Conservation (phyloP, 2,888 invertebrate genomes). For the Athalia rosae region DNA sequence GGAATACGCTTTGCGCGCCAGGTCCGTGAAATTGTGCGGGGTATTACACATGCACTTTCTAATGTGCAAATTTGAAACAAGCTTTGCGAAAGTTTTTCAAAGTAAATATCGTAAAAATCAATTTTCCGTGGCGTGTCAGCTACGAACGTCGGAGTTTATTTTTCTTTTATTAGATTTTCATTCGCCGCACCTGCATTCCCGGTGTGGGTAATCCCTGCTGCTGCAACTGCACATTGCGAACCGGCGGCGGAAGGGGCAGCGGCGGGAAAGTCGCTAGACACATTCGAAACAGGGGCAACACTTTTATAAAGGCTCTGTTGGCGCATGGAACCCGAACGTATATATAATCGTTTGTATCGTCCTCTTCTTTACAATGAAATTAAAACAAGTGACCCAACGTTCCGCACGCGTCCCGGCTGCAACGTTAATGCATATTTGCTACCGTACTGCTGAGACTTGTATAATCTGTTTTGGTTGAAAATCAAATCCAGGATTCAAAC, state of each 20-base stretch:
- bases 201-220: conserved; percentile 13
- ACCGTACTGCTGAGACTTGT: background rate
- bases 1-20: too few relatives aligned
- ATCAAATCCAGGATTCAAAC: conserved; percentile 25
- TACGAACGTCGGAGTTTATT: conserved; percentile 59
- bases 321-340: conserved; percentile 13
- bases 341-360: conserved; percentile 28
- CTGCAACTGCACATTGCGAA: background rate
- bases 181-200: too few relatives aligned
- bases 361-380: conserved; percentile 36
- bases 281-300: conserved; percentile 25
- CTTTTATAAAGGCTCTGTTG: conserved; percentile 1
- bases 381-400: conserved; percentile 36
- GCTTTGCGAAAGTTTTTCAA: conserved; percentile 30
- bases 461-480: background rate
- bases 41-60: conserved; percentile 1
- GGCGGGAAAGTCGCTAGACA: conserved; percentile 6
- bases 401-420: conserved; percentile 41
- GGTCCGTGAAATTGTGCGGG: too few relatives aligned
- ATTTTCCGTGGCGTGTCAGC: conserved; percentile 1
- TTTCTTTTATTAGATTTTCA: conserved; percentile 27
- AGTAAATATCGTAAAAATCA: conserved; percentile 32
- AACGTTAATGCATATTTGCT: conserved; percentile 14
- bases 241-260: conserved; percentile 1
- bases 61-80: conserved; percentile 19